Conservation (phyloP, 2,888 invertebrate species). For the Epinotia brunnichana region DNA sequence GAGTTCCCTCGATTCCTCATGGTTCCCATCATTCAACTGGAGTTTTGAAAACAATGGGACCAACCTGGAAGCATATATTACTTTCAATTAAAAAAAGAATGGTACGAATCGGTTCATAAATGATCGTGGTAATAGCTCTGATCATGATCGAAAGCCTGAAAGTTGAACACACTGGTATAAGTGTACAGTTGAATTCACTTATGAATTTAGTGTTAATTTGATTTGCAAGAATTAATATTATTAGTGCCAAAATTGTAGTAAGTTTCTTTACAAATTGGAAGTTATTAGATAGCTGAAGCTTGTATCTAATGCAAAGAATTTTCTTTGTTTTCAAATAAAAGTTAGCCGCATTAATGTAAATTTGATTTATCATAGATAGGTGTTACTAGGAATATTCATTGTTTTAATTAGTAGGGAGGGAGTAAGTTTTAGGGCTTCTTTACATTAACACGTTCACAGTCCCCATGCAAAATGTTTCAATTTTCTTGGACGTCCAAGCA, state of each 20-base stretch:
- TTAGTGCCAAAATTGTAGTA: constrained; percentile 29
- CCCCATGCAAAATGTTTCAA: too few relatives aligned
- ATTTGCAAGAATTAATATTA: constrained; percentile 25
- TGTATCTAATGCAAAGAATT: background rate
- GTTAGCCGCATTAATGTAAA: background rate
- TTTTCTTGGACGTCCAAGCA: too few relatives aligned
- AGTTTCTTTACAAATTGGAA: constrained; percentile 6
- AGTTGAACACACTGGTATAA: background rate
- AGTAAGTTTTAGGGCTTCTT: constrained; percentile 1
- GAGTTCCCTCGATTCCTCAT: too few relatives aligned
- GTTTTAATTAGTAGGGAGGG: background rate
- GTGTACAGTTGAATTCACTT: background rate
- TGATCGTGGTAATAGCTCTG: too few relatives aligned
- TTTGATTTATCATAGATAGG: background rate
- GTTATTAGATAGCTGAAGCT: constrained; percentile 15
- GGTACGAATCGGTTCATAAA: too few relatives aligned
- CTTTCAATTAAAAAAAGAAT: too few relatives aligned
- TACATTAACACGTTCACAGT: too few relatives aligned
- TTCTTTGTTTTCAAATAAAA: background rate
- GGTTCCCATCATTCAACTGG: too few relatives aligned
- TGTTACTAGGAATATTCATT: background rate
- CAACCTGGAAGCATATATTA: too few relatives aligned
- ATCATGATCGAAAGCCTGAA: too few relatives aligned
- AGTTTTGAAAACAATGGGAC: too few relatives aligned
- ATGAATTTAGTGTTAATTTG: background rate